Evolutionary conservation across 2,888 invertebrate genomes (phyloP).

Genomic region (Galerucella pusilla): DNA sequence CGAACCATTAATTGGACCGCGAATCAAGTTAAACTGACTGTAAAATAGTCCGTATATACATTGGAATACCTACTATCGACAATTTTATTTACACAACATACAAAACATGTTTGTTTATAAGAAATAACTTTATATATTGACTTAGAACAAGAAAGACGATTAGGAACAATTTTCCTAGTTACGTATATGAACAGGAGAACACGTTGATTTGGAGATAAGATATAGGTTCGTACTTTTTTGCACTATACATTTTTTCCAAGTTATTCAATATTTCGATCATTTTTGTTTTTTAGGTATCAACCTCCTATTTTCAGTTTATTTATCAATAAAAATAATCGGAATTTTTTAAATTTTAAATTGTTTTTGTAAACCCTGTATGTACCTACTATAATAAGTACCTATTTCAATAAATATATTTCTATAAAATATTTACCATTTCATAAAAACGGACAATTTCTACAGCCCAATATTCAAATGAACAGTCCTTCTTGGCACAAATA

Average conservation of each 20-base stretch:
- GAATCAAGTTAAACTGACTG: conserved; percentile 12
- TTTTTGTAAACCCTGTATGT: too few species aligned
- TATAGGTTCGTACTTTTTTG: neutral
- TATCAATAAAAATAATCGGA: too few species aligned
- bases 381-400: too few species aligned
- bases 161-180: neutral
- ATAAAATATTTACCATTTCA: too few species aligned
- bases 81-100: conserved; percentile 37
- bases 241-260: neutral
- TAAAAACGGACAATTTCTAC: too few species aligned
- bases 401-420: too few species aligned
- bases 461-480: neutral
- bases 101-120: conserved; percentile 37
- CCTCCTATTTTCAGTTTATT: too few species aligned
- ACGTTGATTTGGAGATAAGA: conserved; percentile 24
- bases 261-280: neutral
- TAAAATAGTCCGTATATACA: conserved; percentile 7
- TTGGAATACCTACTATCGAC: conserved; percentile 29
- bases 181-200: neutral
- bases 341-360: too few species aligned
- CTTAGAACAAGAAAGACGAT: conserved; percentile 13
- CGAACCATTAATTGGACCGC: conserved; percentile 8
- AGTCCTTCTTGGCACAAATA: neutral
- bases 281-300: too few species aligned
- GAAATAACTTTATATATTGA: conserved; percentile 31